These are phyloP conservation scores for Drosophila cracens DNA, from an alignment of 2,888 invertebrate species.

Conservation along the genomic window DNA sequence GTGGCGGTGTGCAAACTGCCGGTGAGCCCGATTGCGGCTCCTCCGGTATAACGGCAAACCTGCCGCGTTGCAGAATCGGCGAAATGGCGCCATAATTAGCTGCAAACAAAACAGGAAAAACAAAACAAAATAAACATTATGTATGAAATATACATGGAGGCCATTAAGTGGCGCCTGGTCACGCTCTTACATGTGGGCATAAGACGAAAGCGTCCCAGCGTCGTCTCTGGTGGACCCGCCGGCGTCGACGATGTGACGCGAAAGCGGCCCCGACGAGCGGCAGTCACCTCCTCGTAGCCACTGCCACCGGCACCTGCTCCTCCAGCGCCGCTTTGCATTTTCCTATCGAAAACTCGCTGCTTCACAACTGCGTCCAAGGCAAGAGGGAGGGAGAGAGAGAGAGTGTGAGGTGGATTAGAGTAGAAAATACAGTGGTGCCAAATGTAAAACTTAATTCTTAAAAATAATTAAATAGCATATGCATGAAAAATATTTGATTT, in stretches of 20 bases:
- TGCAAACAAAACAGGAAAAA: slow-evolving; percentile 44
- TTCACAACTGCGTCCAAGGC: slow-evolving; percentile 32
- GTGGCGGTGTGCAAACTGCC: slow-evolving; percentile 80
- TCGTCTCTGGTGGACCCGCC: slow-evolving; percentile 84
- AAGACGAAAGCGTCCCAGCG: slow-evolving; percentile 84
- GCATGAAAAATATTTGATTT: not conserved
- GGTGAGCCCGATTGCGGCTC: slow-evolving; percentile 85
- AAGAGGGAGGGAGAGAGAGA: slow-evolving; percentile 6
- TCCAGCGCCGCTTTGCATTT: slow-evolving; percentile 66
- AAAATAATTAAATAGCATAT: not conserved
- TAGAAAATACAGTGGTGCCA: not conserved
- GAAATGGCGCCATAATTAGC: slow-evolving; percentile 85
- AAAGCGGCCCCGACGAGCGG: slow-evolving; percentile 86
- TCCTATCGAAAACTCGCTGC: slow-evolving; percentile 29
- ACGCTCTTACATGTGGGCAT: slow-evolving; percentile 84
- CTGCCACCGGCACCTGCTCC: slow-evolving; percentile 63
- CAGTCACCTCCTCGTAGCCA: slow-evolving; percentile 84
- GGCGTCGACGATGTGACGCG: slow-evolving; percentile 86
- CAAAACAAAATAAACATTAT: not conserved
- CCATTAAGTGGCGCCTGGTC: not conserved
- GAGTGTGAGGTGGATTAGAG: slow-evolving; percentile 11
- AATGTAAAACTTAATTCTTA: not conserved
- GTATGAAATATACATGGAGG: not conserved
- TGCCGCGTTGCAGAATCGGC: slow-evolving; percentile 84
- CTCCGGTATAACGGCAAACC: slow-evolving; percentile 85